A percentile compares a stretch with the other conserved stretches of the same genome.
These are phyloP conservation scores for Cairina moschata DNA, from an alignment of 2,113 vertebrate species.

Conservation along the genomic window DNA sequence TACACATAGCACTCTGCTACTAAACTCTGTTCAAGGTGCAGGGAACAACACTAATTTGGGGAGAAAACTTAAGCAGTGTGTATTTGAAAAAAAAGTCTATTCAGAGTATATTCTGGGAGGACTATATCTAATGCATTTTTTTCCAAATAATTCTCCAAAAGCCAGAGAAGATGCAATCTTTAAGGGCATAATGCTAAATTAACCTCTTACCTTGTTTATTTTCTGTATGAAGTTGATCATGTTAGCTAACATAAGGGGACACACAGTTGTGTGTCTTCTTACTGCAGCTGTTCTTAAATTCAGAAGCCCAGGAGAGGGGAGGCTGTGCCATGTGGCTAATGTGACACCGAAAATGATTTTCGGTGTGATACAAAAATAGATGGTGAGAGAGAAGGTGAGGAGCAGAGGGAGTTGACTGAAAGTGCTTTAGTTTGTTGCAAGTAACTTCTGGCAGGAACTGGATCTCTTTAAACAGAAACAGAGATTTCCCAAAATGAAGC, in stretches of 20 bases:
- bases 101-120: neutral
- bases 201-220: neutral
- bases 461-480: neutral
- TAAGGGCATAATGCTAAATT: neutral
- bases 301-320: neutral
- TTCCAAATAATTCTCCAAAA: neutral
- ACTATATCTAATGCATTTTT: neutral
- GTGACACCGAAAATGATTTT: neutral
- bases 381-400: neutral
- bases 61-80: neutral
- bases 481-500: neutral
- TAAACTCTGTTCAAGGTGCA: neutral
- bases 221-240: neutral
- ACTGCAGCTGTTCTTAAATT: neutral
- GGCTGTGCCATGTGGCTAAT: neutral
- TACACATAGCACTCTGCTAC: neutral
- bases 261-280: neutral
- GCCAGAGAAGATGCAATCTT: no score
- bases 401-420: neutral
- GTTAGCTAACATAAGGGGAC: neutral
- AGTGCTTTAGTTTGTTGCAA: neutral
- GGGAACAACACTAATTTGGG: neutral
- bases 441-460: neutral
- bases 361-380: neutral
- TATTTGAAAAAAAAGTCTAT: neutral